Percentiles rank a stretch among this genome's conserved stretches.
Conservation (phyloP, 2,888 invertebrate species). For the Mellilla xanthometata region DNA sequence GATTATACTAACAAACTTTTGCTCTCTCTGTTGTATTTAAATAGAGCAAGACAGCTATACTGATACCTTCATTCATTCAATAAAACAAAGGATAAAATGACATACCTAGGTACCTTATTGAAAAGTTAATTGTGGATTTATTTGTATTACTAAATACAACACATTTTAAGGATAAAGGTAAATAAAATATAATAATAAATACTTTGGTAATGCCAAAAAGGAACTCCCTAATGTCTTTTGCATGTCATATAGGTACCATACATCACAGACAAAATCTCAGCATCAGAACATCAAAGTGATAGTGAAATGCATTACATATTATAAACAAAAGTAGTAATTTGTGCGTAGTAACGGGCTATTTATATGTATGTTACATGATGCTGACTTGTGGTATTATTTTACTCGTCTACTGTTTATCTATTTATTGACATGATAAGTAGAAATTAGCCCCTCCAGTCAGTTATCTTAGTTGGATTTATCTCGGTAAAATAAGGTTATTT, state of each 20-base stretch:
- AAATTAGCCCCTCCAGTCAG: conserved; percentile 8
- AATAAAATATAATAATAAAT: too few relatives aligned
- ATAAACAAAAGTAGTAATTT: too few relatives aligned
- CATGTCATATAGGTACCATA: too few relatives aligned
- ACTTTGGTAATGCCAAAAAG: too few relatives aligned
- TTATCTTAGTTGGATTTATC: conserved; percentile 2
- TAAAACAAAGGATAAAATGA: conserved; percentile 55
- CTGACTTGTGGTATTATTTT: conserved; percentile 3
- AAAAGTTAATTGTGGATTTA: conserved; percentile 30
- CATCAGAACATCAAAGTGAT: neutral
- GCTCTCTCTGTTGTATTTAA: conserved; percentile 8
- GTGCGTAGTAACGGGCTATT: neutral
- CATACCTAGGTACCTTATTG: conserved; percentile 3
- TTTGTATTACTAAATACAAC: too few relatives aligned
- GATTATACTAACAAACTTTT: conserved; percentile 1
- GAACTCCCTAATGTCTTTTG: too few relatives aligned
- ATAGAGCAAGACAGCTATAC: conserved; percentile 34
- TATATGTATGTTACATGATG: conserved; percentile 18
- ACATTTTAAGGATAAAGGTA: too few relatives aligned
- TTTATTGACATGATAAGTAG: conserved; percentile 16
- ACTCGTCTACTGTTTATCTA: conserved; percentile 19
- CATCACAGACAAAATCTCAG: too few relatives aligned
- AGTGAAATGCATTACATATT: too few relatives aligned
- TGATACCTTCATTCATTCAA: conserved; percentile 52
- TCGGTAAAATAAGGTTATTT: conserved; percentile 23